phyloP scores from a whole-genome alignment of 2,797 vertebrate species.

The Xenops minutus region DNA sequence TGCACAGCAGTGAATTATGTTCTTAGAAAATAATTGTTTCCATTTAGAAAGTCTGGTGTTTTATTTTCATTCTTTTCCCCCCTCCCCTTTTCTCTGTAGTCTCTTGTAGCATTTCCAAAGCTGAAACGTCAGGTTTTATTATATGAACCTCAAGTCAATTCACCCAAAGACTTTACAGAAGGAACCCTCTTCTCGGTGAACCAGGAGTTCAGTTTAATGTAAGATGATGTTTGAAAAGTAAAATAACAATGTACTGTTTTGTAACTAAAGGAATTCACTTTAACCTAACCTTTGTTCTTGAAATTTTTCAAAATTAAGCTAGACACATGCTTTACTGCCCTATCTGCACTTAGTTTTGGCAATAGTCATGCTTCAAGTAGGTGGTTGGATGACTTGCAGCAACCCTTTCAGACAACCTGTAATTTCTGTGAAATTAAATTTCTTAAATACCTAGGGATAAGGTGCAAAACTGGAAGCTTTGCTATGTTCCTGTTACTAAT shows the following conservation, averaged over 20 bases:
- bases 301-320: background rate
- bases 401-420: background rate
- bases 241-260: constrained; percentile 42
- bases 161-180: constrained; percentile 98
- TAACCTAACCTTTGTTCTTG: background rate
- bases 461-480: background rate
- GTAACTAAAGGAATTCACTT: constrained; percentile 15
- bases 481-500: background rate
- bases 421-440: background rate
- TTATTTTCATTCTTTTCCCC: constrained; percentile 53
- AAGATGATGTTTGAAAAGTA: constrained; percentile 74
- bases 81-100: constrained; percentile 77
- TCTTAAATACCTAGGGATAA: background rate
- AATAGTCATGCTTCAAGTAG: background rate
- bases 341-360: background rate
- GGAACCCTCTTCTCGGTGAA: constrained; percentile 97
- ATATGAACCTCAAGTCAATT: constrained; percentile 94
- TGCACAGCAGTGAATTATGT: background rate
- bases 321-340: background rate
- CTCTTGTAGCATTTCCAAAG: constrained; percentile 97
- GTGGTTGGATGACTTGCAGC: background rate
- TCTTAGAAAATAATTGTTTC: constrained; percentile 21
- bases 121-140: constrained; percentile 95
- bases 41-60: constrained; percentile 22
- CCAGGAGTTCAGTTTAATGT: constrained; percentile 99